A percentile compares a stretch with the other conserved stretches of the same genome.
These are phyloP conservation scores for Venturia canescens DNA, from an alignment of 1,140 invertebrate species.

Conservation along the genomic window DNA sequence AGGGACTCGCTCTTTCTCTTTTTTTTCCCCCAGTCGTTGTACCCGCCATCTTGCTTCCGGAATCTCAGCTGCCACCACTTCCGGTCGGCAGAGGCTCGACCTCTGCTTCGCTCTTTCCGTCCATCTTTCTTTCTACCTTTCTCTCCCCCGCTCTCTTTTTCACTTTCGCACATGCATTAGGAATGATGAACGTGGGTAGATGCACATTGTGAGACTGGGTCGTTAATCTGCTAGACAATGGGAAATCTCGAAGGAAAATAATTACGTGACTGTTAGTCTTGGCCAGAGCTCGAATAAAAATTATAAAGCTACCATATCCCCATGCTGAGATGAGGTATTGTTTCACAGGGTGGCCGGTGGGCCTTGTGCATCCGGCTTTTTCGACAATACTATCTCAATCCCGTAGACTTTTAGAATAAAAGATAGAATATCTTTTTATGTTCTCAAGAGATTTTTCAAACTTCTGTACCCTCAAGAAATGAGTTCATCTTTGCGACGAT, in stretches of 20 bases:
- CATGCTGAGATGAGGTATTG: not conserved
- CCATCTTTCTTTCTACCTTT: conserved; percentile 3
- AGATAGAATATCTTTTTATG: not conserved
- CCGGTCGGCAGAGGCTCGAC: conserved; percentile 42
- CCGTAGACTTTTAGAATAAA: not conserved
- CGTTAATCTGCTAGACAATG: conserved; percentile 41
- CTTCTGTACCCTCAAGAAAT: not conserved
- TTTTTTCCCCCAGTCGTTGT: conserved; percentile 21
- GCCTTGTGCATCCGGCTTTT: conserved; percentile 6
- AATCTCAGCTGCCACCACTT: conserved; percentile 63
- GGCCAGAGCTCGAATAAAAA: conserved; percentile 18
- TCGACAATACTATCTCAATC: not conserved
- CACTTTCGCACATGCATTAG: conserved; percentile 5
- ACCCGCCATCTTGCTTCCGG: conserved; percentile 60
- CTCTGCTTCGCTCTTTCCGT: not conserved
- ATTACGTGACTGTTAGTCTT: conserved; percentile 45
- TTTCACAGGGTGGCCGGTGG: conserved; percentile 7
- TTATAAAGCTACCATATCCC: conserved; percentile 7
- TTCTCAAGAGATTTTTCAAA: not conserved
- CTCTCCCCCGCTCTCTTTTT: too few relatives aligned
- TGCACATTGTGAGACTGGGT: conserved; percentile 23
- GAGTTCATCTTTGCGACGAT: too few relatives aligned
- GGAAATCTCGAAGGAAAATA: conserved; percentile 50
- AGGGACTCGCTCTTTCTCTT: conserved; percentile 20
- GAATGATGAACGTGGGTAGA: conserved; percentile 24